Conservation (phyloP, 2,797 vertebrate genomes). For the Malurus splendens region DNA sequence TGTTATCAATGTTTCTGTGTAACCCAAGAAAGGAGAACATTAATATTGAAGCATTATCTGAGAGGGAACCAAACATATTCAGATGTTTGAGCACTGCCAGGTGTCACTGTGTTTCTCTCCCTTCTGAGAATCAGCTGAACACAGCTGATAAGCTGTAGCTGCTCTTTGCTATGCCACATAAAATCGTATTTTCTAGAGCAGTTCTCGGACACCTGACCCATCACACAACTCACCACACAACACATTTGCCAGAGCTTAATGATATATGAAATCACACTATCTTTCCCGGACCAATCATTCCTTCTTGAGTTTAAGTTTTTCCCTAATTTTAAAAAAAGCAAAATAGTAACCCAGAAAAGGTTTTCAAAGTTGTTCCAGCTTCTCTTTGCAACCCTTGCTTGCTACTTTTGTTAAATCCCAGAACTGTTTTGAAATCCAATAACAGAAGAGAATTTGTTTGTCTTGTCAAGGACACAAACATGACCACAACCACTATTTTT, state of each 20-base stretch:
- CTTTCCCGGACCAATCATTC: neutral
- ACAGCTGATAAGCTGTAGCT: neutral
- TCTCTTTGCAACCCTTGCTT: slow-evolving; percentile 53
- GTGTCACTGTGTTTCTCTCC: neutral
- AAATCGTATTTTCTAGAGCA: neutral
- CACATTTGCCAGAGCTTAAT: neutral
- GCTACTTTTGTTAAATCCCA: slow-evolving; percentile 41
- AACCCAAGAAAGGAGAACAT: neutral
- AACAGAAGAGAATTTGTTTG: slow-evolving; percentile 33
- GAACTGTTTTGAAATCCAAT: slow-evolving; percentile 28
- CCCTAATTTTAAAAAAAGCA: neutral
- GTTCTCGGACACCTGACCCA: neutral
- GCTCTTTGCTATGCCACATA: neutral
- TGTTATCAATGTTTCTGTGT: neutral
- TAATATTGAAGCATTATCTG: neutral
- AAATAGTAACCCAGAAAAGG: neutral
- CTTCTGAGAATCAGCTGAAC: neutral
- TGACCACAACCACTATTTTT: slow-evolving; percentile 53
- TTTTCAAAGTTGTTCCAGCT: slow-evolving; percentile 10
- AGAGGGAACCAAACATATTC: neutral
- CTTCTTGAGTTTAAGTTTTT: neutral
- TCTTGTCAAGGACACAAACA: slow-evolving; percentile 52
- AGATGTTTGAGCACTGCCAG: neutral
- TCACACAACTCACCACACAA: neutral
- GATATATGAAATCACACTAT: neutral